phyloP scores from a whole-genome alignment of 2,113 vertebrate genomes.

The Psittacula cyanocephala region DNA sequence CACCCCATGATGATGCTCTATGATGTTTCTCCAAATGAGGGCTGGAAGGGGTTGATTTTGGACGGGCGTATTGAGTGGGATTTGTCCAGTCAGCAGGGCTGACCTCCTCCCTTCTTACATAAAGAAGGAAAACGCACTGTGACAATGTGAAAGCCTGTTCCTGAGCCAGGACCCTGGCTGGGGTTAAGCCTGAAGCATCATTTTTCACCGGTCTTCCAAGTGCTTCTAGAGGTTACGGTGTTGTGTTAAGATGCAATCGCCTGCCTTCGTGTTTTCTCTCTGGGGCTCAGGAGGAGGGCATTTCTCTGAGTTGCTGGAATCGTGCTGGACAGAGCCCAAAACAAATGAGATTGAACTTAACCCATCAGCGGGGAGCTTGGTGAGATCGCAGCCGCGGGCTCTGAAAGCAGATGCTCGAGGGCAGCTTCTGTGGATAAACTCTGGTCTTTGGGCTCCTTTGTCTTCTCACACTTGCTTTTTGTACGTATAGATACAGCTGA shows the following conservation, averaged over 20 bases:
- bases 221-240: background rate
- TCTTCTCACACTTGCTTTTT: background rate
- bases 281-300: background rate
- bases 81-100: background rate
- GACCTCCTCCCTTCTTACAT: background rate
- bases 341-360: conserved; percentile 42
- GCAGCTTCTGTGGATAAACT: conserved; percentile 15
- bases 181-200: fast-evolving
- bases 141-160: background rate
- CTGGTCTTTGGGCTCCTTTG: background rate
- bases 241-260: conserved; percentile 14
- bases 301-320: conserved; percentile 16
- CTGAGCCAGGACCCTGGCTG: conserved; percentile 7
- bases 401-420: background rate
- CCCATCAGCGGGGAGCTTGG: background rate
- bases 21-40: background rate
- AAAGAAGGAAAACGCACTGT: background rate
- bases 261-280: background rate
- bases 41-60: background rate
- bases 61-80: background rate
- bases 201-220: conserved; percentile 15
- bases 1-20: background rate
- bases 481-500: background rate
- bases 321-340: conserved; percentile 27
- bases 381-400: background rate